A percentile compares a stretch with the other conserved stretches of the same genome.
These are phyloP conservation scores for Herpailurus yagouaroundi DNA, from an alignment of 2,113 vertebrate genomes.

Conservation along the genomic window DNA sequence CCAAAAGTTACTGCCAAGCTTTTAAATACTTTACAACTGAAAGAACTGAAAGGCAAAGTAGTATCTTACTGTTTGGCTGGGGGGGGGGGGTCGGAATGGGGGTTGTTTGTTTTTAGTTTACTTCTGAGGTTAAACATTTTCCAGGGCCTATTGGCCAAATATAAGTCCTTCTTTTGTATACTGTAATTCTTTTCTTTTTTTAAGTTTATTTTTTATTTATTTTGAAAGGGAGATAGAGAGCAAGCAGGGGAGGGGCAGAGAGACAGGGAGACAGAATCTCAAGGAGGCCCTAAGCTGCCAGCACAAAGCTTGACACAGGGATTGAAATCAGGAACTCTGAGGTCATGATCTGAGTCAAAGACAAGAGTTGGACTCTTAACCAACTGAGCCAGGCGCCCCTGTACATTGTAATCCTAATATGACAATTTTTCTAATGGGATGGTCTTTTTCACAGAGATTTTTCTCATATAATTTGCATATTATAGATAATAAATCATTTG, in stretches of 20 bases:
- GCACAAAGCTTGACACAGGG: no score
- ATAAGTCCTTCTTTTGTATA: slow-evolving; percentile 17
- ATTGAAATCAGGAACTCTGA: no score
- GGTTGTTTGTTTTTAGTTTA: background rate
- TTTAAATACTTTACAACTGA: slow-evolving; percentile 38
- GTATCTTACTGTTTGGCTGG: background rate
- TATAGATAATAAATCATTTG: background rate
- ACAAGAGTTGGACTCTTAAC: no score
- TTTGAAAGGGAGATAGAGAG: no score
- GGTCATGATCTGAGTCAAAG: no score
- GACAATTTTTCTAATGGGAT: slow-evolving; percentile 32
- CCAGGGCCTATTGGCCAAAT: background rate
- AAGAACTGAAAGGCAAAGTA: slow-evolving; percentile 44
- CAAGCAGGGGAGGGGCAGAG: no score
- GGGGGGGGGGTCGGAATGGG: background rate
- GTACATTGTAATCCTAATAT: slow-evolving; percentile 39
- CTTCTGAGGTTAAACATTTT: slow-evolving; percentile 36
- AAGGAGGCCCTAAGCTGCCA: no score
- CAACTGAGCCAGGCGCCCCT: background rate
- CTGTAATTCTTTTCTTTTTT: background rate
- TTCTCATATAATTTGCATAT: background rate
- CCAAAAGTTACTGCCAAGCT: background rate
- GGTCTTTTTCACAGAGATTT: background rate
- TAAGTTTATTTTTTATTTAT: no score
- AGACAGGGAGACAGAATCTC: no score